A percentile compares a stretch with the other conserved stretches of the same genome.
phyloP scores from a whole-genome alignment of 2,888 invertebrate genomes.

The Hypomecis punctinalis region DNA sequence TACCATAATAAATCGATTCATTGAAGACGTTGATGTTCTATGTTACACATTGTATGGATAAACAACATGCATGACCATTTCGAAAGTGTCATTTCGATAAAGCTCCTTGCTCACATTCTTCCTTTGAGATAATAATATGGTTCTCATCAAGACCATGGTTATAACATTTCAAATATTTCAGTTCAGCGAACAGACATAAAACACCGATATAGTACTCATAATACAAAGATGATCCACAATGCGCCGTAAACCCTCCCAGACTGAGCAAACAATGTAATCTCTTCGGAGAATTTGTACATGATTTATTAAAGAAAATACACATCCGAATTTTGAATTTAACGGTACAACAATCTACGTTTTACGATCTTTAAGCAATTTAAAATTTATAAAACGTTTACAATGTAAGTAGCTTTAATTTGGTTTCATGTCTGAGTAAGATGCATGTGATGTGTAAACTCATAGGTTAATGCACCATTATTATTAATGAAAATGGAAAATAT shows the following conservation, averaged over 20 bases:
- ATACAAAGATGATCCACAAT: conserved; percentile 55
- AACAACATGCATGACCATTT: too few relatives aligned
- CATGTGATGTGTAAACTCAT: not conserved
- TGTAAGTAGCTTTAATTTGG: conserved; percentile 24
- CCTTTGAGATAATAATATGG: too few relatives aligned
- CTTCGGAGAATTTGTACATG: conserved; percentile 61
- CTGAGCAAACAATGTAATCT: conserved; percentile 72
- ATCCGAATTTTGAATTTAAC: conserved; percentile 62
- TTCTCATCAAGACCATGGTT: not conserved
- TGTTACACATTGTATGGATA: too few relatives aligned
- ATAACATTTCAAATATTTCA: not conserved
- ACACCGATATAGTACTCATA: conserved; percentile 38
- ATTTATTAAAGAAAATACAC: conserved; percentile 67
- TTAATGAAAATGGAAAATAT: too few relatives aligned
- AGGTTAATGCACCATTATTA: too few relatives aligned
- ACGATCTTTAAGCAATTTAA: conserved; percentile 55
- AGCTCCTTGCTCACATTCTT: too few relatives aligned
- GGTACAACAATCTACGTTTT: conserved; percentile 59
- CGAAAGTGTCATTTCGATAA: too few relatives aligned
- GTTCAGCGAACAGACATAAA: conserved; percentile 26
- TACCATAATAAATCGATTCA: too few relatives aligned
- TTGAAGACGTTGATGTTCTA: too few relatives aligned
- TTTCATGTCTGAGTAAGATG: conserved; percentile 4
- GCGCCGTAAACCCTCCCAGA: conserved; percentile 59
- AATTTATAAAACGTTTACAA: conserved; percentile 50